Conservation (phyloP, 2,113 vertebrate genomes). For the Muntiacus muntjak region DNA sequence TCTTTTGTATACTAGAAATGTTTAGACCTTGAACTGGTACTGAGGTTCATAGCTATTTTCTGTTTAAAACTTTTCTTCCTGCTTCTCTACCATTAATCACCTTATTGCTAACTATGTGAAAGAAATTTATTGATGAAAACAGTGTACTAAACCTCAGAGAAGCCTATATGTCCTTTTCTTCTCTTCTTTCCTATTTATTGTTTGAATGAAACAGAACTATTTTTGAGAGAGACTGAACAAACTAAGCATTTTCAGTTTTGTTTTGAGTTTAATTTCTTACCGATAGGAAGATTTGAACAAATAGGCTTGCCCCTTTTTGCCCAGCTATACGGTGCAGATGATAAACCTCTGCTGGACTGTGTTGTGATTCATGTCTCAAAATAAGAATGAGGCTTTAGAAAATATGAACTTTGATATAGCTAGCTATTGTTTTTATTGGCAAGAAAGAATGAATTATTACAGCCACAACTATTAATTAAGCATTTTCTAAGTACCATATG, state of each 20-base stretch:
- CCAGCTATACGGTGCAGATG: neutral
- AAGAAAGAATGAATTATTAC: neutral
- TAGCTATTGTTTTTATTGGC: neutral
- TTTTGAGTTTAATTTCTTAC: neutral
- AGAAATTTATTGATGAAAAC: neutral
- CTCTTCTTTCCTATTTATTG: neutral
- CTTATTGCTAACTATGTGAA: neutral
- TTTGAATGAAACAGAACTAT: neutral
- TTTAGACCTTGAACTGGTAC: neutral
- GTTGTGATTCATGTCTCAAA: neutral
- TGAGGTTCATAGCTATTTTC: neutral
- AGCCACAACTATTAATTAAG: neutral
- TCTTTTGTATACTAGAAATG: conserved; percentile 5
- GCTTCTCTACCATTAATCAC: neutral
- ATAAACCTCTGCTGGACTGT: neutral
- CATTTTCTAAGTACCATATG: neutral
- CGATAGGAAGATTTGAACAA: neutral
- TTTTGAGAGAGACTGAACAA: neutral
- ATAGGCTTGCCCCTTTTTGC: neutral
- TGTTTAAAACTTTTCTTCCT: neutral
- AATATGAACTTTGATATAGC: neutral
- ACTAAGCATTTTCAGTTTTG: neutral
- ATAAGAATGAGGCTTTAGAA: neutral
- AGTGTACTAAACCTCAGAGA: neutral
- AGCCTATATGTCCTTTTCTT: neutral